Evolutionary conservation across 2,797 vertebrate genomes (phyloP).

Genomic region (Semaprochilodus insignis): DNA sequence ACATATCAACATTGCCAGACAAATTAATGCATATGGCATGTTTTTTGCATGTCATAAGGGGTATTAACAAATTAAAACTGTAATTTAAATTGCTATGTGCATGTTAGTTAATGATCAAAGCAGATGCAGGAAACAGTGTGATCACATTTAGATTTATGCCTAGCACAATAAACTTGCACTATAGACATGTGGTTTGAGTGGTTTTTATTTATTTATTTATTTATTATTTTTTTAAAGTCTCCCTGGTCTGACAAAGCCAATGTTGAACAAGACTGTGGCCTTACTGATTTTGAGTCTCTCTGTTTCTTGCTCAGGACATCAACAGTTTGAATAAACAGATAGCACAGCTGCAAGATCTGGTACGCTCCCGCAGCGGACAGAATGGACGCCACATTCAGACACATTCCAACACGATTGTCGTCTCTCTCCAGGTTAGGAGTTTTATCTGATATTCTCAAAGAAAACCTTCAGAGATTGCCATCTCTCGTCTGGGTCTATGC

Average conservation of each 20-base stretch:
- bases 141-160: too few species aligned
- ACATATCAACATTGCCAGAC: too few species aligned
- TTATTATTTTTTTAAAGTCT: too few species aligned
- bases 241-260: too few species aligned
- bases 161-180: not conserved
- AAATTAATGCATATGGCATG: too few species aligned
- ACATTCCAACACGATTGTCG: slow-evolving; percentile 93
- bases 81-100: not conserved
- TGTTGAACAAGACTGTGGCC: slow-evolving; percentile 4
- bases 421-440: slow-evolving; percentile 85
- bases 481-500: slow-evolving; percentile 20
- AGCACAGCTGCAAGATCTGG: slow-evolving; percentile 90
- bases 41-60: not conserved
- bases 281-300: slow-evolving; percentile 32
- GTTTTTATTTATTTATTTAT: too few species aligned
- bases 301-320: slow-evolving; percentile 82
- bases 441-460: slow-evolving; percentile 27
- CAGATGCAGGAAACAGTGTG: not conserved
- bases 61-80: not conserved
- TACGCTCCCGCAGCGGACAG: slow-evolving; percentile 85
- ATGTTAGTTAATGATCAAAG: too few species aligned
- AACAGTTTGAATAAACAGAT: slow-evolving; percentile 95
- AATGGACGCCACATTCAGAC: slow-evolving; percentile 89
- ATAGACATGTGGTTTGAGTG: too few species aligned
- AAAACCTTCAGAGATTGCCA: slow-evolving; percentile 20